phyloP scores from a whole-genome alignment of 2,888 invertebrate genomes.

The Neoscelio sp. region DNA sequence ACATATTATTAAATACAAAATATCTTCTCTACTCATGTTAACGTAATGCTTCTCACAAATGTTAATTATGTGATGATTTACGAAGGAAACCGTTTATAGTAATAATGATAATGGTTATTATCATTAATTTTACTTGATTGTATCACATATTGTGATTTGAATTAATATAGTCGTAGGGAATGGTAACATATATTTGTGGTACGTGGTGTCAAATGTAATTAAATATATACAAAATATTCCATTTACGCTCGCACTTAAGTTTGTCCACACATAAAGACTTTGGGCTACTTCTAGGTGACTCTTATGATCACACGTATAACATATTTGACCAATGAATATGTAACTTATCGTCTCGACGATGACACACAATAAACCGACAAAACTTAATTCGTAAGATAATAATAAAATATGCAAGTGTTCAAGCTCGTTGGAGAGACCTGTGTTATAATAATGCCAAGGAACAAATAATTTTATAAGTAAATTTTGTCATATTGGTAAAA shows the following conservation, averaged over 20 bases:
- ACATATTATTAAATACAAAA: background rate
- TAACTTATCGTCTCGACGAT: slow-evolving; percentile 7
- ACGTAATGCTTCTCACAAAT: slow-evolving; percentile 26
- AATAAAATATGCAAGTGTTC: slow-evolving; percentile 65
- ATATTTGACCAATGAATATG: slow-evolving; percentile 3
- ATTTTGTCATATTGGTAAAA: slow-evolving; percentile 42
- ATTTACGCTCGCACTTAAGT: slow-evolving; percentile 37
- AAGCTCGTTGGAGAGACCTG: slow-evolving; percentile 66
- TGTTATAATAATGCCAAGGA: slow-evolving; percentile 25
- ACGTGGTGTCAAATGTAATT: background rate
- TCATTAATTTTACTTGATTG: slow-evolving; percentile 42
- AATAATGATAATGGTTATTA: slow-evolving; percentile 48
- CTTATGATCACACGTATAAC: background rate
- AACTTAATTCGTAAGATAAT: slow-evolving; percentile 46
- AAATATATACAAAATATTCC: slow-evolving; percentile 37
- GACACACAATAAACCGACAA: slow-evolving; percentile 29
- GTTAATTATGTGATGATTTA: slow-evolving; percentile 45
- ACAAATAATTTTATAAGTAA: slow-evolving; percentile 46
- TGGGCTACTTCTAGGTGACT: slow-evolving; percentile 25
- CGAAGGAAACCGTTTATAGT: slow-evolving; percentile 20
- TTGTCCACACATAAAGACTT: slow-evolving; percentile 37
- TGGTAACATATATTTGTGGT: slow-evolving; percentile 38
- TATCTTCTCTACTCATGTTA: slow-evolving; percentile 49
- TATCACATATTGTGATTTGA: slow-evolving; percentile 60
- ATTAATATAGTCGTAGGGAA: slow-evolving; percentile 19